phyloP scores from a whole-genome alignment of 1,140 invertebrate genomes.

The Sweltsa coloradensis region DNA sequence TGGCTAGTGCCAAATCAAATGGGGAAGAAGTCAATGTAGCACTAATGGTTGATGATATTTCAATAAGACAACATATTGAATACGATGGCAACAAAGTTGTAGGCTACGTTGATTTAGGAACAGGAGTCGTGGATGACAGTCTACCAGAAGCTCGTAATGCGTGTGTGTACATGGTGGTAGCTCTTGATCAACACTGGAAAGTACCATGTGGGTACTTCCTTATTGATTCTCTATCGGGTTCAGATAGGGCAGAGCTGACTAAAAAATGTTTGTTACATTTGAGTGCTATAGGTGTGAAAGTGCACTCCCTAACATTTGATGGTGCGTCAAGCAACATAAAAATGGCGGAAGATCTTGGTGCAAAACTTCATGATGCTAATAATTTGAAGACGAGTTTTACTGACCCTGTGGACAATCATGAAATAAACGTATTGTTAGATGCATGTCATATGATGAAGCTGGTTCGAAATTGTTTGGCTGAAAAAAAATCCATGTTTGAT shows the following conservation, averaged over 20 bases:
- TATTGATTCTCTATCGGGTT: slow-evolving; percentile 8
- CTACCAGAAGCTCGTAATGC: slow-evolving; percentile 15
- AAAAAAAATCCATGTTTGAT: slow-evolving; percentile 7
- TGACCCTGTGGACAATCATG: too few species aligned
- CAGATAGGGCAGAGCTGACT: slow-evolving; percentile 19
- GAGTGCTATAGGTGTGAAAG: neutral
- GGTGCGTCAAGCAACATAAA: neutral
- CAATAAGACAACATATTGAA: slow-evolving; percentile 12
- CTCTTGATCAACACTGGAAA: slow-evolving; percentile 14
- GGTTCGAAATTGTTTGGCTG: slow-evolving; percentile 11
- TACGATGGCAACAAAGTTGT: slow-evolving; percentile 17
- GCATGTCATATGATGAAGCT: slow-evolving; percentile 16
- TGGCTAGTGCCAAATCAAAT: slow-evolving; percentile 1
- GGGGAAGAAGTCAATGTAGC: slow-evolving; percentile 15
- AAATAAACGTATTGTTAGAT: slow-evolving; percentile 11
- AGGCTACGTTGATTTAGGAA: slow-evolving; percentile 22
- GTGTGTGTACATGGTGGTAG: slow-evolving; percentile 13
- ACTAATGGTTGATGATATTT: slow-evolving; percentile 18
- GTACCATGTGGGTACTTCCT: slow-evolving; percentile 16
- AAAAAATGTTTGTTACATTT: slow-evolving; percentile 2
- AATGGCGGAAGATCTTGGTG: neutral
- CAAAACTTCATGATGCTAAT: neutral
- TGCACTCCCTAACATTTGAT: neutral
- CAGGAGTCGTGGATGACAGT: slow-evolving; percentile 13
- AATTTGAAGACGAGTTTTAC: too few species aligned